Base-by-base conservation (phyloP, 2,113 vertebrate genomes). In the Crotalus viridis region DNA sequence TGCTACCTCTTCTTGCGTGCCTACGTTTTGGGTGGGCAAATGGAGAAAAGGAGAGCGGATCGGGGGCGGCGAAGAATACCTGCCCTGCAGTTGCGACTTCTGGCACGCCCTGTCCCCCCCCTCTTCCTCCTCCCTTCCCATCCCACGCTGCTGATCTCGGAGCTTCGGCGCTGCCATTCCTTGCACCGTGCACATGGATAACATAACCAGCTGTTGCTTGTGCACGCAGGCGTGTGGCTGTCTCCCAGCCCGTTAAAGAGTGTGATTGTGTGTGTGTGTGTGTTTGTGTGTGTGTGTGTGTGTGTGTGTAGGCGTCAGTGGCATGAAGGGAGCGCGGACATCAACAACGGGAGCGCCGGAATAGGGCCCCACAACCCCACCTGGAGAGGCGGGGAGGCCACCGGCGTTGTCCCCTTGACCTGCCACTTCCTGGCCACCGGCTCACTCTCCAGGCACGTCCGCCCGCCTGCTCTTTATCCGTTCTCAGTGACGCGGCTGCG, bases 401-500 rank as follows among this genome's bases (percentile, higher is more conserved):
- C 43, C 48, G 24, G 48, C 26, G 48, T 28, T 26, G 6, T 28
- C 48, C 24, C 22, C 48, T 28, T 10, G 93, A 92, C 17, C 94
- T 94, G 90, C n/a, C 17, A 94, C 94, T 95, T 94, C 94, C 95
- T 4, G 69, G 69, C 69, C 69, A 8, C 69, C 33, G 33, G 15
- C 33, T 81, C n/a, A 19, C n/a, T 19, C n/a, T 81, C n/a, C 69
- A 39, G 69, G 69, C 69, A 81, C 54, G 33, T 43, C 74, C 24
- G 7, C 39, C 61, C 33, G 48, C 90, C 48, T 54, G 48, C 64
- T 96, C 95, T 93, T 94, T 87, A 95, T 93, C 93, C 92, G 88
- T 90, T 39, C 95, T 12, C 90, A 90, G 94, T 94, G 94, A 96
- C 96, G 97, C 97, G 92, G 97, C 93, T 96, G 97, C 97, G 94